Percentiles rank a stretch among this genome's conserved stretches.
Evolutionary conservation across 2,888 invertebrate species (phyloP).

Genomic region (Coronaproctus castanopsis): DNA sequence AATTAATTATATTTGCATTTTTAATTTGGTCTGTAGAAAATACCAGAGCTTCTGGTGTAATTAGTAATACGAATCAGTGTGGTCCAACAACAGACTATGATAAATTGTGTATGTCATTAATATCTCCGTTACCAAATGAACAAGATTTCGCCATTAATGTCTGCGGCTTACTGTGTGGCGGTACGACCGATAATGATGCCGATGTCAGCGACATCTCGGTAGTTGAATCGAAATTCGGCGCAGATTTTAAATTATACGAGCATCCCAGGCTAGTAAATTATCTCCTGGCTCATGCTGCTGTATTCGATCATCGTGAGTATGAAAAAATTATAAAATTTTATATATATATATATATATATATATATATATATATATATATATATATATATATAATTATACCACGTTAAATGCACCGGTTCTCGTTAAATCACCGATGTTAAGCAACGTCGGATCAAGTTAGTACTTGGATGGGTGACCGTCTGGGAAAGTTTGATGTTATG

Average conservation of each 20-base stretch:
- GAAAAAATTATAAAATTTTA: not conserved
- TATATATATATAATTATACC: too few species aligned
- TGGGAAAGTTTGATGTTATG: too few species aligned
- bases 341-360: not conserved
- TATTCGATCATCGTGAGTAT: conserved; percentile 65
- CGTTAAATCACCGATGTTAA: too few species aligned
- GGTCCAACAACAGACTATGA: conserved; percentile 67
- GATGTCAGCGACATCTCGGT: conserved; percentile 45
- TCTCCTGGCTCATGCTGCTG: conserved; percentile 79
- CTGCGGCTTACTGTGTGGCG: conserved; percentile 64
- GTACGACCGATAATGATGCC: conserved; percentile 45
- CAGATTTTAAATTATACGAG: conserved; percentile 42
- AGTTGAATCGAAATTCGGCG: not conserved
- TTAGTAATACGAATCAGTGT: too few species aligned
- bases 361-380: not conserved
- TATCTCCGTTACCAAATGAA: conserved; percentile 94
- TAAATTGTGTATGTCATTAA: conserved; percentile 67
- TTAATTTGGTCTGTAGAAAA: too few species aligned
- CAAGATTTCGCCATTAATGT: conserved; percentile 97
- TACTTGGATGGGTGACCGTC: too few species aligned
- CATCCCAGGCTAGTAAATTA: conserved; percentile 73
- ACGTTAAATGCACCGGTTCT: too few species aligned
- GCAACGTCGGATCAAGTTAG: too few species aligned
- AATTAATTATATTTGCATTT: too few species aligned
- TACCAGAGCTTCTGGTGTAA: too few species aligned